Base-by-base conservation (phyloP, 2,113 vertebrate species). In the Odocoileus virginianus region DNA sequence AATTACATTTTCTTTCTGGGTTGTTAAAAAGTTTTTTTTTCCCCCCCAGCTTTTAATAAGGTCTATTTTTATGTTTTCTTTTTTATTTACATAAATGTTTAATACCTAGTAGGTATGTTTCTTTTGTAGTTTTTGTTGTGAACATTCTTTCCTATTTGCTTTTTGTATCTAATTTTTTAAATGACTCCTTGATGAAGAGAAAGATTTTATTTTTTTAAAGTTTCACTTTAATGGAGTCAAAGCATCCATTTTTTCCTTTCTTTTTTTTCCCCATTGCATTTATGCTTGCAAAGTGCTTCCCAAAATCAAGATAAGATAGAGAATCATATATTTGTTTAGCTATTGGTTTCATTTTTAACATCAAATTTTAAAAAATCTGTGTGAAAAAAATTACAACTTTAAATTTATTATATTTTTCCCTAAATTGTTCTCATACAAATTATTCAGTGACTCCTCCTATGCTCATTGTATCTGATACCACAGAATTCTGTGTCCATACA, bases 191-290 rank as follows among this genome's bases (percentile, higher is more conserved):
- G 19, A 74, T 76, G 19, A 14, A 45, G 27, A 91, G 76, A 36
- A 78, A n/a, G 9, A 55, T 40, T 91, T 58, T 64, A 28, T 60
- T 58, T 79, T 79, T 93, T 79, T 57, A 60, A 94, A 90, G 19
- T 61, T 89, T 95, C 74, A 91, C 60, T 95, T 95, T 82, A 90
- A 90, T 88, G 19, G 93, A 82, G 14, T 93, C 67, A 88, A 57
- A 81, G 6, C 6, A 74, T 85, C 15, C 27, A 71, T 82, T 64
- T 57, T 92, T 87, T 30, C 10, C 14, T 36, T 7, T 40, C 76
- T 55, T 43, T 67, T 13, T 33, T 84, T 0, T 57, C 79, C 88
- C 23, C 79, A 85, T 61, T 95, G 23, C 55, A 50, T 87, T 90
- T 91, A 83, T 90, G 15, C 19, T 89, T 91, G 52, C 54, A 83